Evolutionary conservation across 2,888 invertebrate genomes (phyloP).

Genomic region (Priocnemis perturbator): DNA sequence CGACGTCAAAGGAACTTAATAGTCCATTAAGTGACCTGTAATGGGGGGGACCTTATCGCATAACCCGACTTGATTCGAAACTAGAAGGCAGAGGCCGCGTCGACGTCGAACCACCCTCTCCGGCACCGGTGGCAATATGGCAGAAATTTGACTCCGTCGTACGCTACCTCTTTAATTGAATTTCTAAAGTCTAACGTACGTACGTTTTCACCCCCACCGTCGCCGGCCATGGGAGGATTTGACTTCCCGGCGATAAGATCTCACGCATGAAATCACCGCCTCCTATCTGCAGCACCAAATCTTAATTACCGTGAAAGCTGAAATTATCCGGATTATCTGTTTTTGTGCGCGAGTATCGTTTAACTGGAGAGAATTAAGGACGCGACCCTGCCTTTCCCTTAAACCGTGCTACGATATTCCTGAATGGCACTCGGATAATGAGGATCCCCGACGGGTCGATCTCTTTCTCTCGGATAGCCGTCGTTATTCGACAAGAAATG

Average conservation of each 20-base stretch:
- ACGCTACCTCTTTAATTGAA: slow-evolving; percentile 46
- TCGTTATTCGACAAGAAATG: no score
- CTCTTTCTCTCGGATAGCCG: no score
- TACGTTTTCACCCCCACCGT: slow-evolving; percentile 12
- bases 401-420: no score
- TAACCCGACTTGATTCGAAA: slow-evolving; percentile 18
- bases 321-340: no score
- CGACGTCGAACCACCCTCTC: slow-evolving; percentile 12
- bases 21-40: slow-evolving; percentile 42
- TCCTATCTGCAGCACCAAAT: no score
- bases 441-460: no score
- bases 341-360: no score
- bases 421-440: no score
- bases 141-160: slow-evolving; percentile 50
- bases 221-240: slow-evolving; percentile 19
- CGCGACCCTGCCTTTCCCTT: no score
- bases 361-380: no score
- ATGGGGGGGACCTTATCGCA: slow-evolving; percentile 40
- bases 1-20: slow-evolving; percentile 33
- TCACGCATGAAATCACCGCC: not conserved
- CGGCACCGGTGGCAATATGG: slow-evolving; percentile 44
- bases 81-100: slow-evolving; percentile 11
- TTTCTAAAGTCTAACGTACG: slow-evolving; percentile 21
- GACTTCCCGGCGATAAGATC: slow-evolving; percentile 44
- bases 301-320: no score